Evolutionary conservation across 2,113 vertebrate species (phyloP).

Genomic region (Tragelaphus buxtoni): DNA sequence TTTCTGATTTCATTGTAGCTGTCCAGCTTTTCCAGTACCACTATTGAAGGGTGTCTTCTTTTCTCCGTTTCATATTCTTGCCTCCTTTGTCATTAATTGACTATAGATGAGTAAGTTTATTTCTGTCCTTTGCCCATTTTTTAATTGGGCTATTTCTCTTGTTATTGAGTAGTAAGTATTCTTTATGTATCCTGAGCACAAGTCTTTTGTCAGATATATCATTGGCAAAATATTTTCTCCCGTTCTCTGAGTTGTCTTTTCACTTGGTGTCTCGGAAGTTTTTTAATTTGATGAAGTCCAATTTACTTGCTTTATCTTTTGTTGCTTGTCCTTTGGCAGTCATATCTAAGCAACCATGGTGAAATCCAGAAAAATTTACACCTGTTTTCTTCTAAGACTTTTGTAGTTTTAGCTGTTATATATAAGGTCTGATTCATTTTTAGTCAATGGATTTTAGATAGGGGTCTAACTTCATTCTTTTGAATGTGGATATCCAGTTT

Average conservation of each 20-base stretch:
- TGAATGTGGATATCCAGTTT: background rate
- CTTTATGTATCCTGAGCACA: background rate
- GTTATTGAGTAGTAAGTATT: background rate
- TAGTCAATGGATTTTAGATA: background rate
- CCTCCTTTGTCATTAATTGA: background rate
- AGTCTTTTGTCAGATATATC: background rate
- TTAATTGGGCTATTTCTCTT: background rate
- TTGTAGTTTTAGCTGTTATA: background rate
- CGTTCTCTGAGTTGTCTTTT: background rate
- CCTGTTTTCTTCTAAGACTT: background rate
- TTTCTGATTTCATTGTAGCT: background rate
- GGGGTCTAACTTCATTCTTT: background rate
- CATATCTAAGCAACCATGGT: background rate
- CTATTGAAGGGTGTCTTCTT: background rate
- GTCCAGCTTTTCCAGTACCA: background rate
- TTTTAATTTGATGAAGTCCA: background rate
- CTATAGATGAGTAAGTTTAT: background rate
- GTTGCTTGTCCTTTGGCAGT: background rate
- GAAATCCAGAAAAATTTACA: background rate
- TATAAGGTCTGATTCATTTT: background rate
- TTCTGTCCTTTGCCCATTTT: background rate
- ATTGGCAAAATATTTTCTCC: background rate
- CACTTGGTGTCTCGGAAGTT: background rate
- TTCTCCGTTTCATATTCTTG: background rate
- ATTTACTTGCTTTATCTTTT: background rate